Evolutionary conservation across 2,888 invertebrate genomes (phyloP).

Genomic region (Chrysina gloriosa): DNA sequence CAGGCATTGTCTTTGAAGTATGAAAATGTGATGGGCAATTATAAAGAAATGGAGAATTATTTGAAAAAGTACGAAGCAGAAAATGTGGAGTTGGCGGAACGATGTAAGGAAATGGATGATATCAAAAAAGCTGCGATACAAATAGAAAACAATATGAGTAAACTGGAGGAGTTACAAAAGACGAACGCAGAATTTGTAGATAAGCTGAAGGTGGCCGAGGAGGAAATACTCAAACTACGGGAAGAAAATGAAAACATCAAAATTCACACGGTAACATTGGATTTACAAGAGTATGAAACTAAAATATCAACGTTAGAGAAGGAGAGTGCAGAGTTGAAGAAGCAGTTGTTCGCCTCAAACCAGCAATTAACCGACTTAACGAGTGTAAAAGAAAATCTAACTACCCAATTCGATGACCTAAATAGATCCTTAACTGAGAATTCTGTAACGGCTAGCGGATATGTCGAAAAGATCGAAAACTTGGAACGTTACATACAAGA

Average conservation of each 20-base stretch:
- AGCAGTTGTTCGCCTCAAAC: neutral
- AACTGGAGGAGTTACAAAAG: neutral
- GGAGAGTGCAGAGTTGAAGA: neutral
- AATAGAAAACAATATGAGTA: constrained; percentile 57
- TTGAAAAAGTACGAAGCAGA: constrained; percentile 56
- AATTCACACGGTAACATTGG: constrained; percentile 6
- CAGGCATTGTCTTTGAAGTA: constrained; percentile 50
- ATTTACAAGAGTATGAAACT: constrained; percentile 10
- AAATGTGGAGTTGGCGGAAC: constrained; percentile 60
- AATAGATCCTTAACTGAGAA: constrained; percentile 55
- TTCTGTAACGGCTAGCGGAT: constrained; percentile 51
- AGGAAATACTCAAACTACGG: constrained; percentile 12
- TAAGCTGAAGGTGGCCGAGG: neutral
- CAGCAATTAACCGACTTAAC: constrained; percentile 7
- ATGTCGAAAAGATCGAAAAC: constrained; percentile 35
- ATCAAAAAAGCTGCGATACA: constrained; percentile 56
- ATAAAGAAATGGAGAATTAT: constrained; percentile 22
- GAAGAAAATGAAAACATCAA: constrained; percentile 21
- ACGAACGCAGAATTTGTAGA: neutral
- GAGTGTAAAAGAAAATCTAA: constrained; percentile 16
- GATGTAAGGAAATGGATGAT: constrained; percentile 56
- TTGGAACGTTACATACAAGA: constrained; percentile 57
- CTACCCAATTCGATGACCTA: constrained; percentile 55
- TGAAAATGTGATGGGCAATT: constrained; percentile 41
- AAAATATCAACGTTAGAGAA: constrained; percentile 9